phyloP scores from a whole-genome alignment of 2,113 vertebrate genomes.

The Zapornia atra region DNA sequence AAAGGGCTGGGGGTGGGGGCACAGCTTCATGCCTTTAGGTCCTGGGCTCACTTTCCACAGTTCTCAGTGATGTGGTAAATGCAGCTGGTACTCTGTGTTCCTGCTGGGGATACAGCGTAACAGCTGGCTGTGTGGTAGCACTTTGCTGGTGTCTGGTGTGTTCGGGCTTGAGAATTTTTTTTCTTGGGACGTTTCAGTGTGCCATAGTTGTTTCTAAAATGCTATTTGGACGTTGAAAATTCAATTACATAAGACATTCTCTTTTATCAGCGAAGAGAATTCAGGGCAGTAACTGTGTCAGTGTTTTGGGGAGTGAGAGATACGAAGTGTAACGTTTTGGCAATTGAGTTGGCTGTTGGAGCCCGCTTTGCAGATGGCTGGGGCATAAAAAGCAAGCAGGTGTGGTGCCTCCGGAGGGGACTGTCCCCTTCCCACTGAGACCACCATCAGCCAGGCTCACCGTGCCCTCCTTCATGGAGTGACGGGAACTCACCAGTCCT shows the following conservation, averaged over 20 bases:
- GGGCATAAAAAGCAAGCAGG: not conserved
- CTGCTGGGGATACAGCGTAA: not conserved
- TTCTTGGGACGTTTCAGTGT: not conserved
- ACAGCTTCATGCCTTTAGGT: too few relatives aligned
- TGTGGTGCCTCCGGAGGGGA: not conserved
- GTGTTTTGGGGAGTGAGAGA: not conserved
- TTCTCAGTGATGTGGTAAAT: not conserved
- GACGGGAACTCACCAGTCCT: not conserved
- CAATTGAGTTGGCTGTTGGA: not conserved
- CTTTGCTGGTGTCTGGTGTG: not conserved
- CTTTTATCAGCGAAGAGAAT: not conserved
- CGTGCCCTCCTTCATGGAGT: too few relatives aligned
- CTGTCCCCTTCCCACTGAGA: not conserved
- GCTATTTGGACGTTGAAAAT: not conserved
- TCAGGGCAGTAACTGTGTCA: not conserved
- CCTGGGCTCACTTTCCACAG: not conserved
- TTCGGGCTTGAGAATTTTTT: not conserved
- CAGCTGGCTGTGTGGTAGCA: not conserved
- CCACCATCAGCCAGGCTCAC: accelerated
- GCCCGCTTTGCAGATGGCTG: not conserved
- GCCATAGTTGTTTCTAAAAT: not conserved
- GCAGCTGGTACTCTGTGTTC: accelerated
- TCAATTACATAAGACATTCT: not conserved
- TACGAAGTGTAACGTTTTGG: not conserved
- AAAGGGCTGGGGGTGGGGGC: accelerated